Percentiles rank a stretch among this genome's conserved stretches.
Conservation (phyloP, 2,888 invertebrate genomes). For the Dryadula phaetusa region DNA sequence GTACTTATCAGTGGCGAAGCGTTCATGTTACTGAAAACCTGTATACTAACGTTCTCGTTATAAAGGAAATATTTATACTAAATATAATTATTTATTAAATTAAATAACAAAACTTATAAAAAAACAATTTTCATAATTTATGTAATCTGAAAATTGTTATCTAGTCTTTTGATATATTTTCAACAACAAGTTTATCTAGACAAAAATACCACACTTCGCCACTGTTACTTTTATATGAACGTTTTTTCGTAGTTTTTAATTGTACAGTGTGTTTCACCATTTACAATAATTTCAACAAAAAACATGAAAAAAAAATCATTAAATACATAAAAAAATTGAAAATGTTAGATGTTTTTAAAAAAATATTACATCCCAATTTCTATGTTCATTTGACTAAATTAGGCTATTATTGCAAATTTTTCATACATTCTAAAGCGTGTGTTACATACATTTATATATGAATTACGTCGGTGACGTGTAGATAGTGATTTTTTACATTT, state of each 20-base stretch:
- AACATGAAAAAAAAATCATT: background rate
- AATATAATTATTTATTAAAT: too few species aligned
- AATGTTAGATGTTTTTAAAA: background rate
- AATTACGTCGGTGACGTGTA: constrained; percentile 47
- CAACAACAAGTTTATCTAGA: too few species aligned
- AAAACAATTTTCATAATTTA: too few species aligned
- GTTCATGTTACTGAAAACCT: too few species aligned
- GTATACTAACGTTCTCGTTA: too few species aligned
- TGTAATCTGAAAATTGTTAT: too few species aligned
- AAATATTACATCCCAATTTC: background rate
- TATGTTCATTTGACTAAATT: background rate
- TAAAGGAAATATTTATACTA: too few species aligned
- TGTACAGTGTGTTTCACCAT: background rate
- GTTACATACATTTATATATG: too few species aligned
- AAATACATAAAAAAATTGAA: background rate
- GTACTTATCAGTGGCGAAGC: too few species aligned
- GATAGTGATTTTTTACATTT: constrained; percentile 73
- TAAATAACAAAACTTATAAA: too few species aligned
- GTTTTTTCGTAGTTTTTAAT: background rate
- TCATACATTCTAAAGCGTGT: background rate
- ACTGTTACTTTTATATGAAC: background rate
- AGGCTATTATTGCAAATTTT: background rate
- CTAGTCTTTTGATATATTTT: too few species aligned
- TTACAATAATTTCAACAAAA: background rate
- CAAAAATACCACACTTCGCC: too few species aligned